Evolutionary conservation across 2,888 invertebrate species (phyloP), one percentile per base, ranked within the genome.

Genomic region (Antheraea yamamai): DNA sequence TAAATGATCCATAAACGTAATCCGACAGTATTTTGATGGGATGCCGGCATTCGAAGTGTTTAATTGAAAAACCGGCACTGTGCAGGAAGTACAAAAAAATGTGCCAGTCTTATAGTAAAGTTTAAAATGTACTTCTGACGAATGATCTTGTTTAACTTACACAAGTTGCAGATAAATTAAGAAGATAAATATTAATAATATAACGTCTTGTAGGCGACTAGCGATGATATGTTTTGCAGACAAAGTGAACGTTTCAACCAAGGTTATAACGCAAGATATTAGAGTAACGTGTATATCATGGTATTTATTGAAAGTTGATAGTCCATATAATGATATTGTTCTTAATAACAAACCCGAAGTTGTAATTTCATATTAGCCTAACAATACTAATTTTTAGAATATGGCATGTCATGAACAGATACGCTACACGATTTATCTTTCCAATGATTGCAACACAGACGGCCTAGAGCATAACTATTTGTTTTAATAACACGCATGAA

Each of bases 1-100:
- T 88, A 92, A 93, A 92, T 92, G 91, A 90, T 85, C 89, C 86
- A 91, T 93, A 91, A 91, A 91, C 84, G 87, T 92, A 92, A 92
- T 92, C 92, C 89, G 89, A 91, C 91, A 90, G 88, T 91, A 91
- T 90, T 47, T 91, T 87, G 90, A 91, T 91, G 89, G 88, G 86
- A 84, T 83, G 82, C 82, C 83, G 82, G 80, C 81, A 81, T 85
- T 78, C 81, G 79, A 80, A 85, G 81, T 83, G 81, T 78, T 80
- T 80, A 84, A 84, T 90, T 91, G 89, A 87, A 86, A 89, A 88
- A 89, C 83, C 80, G 82, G 81, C 83, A 84, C 80, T 81, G 79
- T 80, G 77, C 78, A 84, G 83, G 83, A 85, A 81, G 16, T 16
- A 30, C 83, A 83, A 84, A 86, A 82, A 23, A 39, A 4, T 39